These are phyloP conservation scores for Zoanthus sociatus DNA, from an alignment of 92 coral and sea anemone genomes.

Conservation along the genomic window DNA sequence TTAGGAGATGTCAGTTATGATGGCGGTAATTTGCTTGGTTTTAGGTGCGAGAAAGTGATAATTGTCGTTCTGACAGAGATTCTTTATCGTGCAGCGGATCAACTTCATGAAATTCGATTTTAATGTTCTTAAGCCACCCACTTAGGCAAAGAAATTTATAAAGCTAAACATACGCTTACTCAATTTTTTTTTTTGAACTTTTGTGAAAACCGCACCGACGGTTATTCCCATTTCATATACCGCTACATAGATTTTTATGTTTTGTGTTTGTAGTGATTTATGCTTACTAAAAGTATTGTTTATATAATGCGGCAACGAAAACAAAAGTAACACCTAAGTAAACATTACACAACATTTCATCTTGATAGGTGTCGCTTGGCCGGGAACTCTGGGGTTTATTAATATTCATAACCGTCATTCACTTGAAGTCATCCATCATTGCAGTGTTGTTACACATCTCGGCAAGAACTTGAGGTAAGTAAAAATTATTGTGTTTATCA, in stretches of 20 bases:
- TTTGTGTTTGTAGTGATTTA: not conserved
- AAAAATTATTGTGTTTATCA: slow-evolving; percentile 10
- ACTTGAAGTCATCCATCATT: slow-evolving; percentile 44
- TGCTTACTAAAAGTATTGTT: not conserved
- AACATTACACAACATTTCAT: slow-evolving; percentile 13
- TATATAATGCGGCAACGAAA: slow-evolving; percentile 24
- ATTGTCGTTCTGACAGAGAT: slow-evolving; percentile 23
- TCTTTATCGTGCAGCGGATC: slow-evolving; percentile 42
- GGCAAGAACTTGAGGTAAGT: not conserved
- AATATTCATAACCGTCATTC: slow-evolving; percentile 30
- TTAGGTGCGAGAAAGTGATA: slow-evolving; percentile 40
- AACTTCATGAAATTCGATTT: slow-evolving; percentile 5
- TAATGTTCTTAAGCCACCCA: slow-evolving; percentile 42
- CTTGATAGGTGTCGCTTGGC: slow-evolving; percentile 5
- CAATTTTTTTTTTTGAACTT: not conserved
- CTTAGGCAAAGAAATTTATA: not conserved
- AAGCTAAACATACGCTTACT: not conserved
- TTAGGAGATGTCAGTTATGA: slow-evolving; percentile 7
- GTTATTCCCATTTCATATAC: not conserved
- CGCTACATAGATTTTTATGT: not conserved
- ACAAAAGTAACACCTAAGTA: slow-evolving; percentile 27
- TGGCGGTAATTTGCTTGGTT: slow-evolving; percentile 24
- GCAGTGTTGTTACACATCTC: slow-evolving; percentile 2
- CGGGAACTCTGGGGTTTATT: slow-evolving; percentile 15
- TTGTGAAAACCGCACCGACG: too few relatives aligned